Conservation (phyloP, 2,797 vertebrate genomes). For the Myoxocephalus aenaeus region DNA sequence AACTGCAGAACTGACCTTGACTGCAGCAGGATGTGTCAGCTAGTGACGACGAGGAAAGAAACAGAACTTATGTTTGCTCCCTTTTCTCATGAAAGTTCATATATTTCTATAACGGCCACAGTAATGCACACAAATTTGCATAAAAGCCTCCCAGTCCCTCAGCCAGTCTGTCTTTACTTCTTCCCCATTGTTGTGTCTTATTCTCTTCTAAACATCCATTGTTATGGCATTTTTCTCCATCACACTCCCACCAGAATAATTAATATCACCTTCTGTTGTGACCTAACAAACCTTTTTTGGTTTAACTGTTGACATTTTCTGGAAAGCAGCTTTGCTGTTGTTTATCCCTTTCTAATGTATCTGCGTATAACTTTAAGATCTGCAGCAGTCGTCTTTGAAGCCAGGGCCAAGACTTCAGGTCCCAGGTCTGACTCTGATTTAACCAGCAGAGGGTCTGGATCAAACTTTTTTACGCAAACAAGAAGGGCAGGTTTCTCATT, state of each 20-base stretch:
- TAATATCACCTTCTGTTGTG: slow-evolving; percentile 55
- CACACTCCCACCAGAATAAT: slow-evolving; percentile 48
- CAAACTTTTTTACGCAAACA: slow-evolving; percentile 61
- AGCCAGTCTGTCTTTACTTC: slow-evolving; percentile 44
- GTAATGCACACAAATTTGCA: not conserved
- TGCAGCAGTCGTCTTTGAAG: slow-evolving; percentile 58
- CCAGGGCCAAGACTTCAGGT: slow-evolving; percentile 66
- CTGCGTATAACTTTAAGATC: slow-evolving; percentile 50
- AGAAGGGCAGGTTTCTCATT: slow-evolving; percentile 51
- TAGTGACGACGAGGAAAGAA: not conserved
- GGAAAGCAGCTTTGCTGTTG: slow-evolving; percentile 52
- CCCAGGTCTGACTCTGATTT: slow-evolving; percentile 71
- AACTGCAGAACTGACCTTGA: slow-evolving; percentile 39
- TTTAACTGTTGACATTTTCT: slow-evolving; percentile 61
- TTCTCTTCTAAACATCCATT: slow-evolving; percentile 48
- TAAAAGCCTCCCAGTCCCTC: not conserved
- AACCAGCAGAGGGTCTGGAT: slow-evolving; percentile 56
- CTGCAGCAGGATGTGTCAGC: slow-evolving; percentile 2
- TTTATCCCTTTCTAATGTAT: slow-evolving; percentile 63
- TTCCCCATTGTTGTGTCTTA: slow-evolving; percentile 44
- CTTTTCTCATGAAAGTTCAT: not conserved
- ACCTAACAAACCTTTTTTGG: slow-evolving; percentile 50
- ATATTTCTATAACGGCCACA: slow-evolving; percentile 1
- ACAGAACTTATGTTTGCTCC: not conserved
- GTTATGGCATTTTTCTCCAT: slow-evolving; percentile 46